These are phyloP conservation scores for Agonopterix heracliana DNA, from an alignment of 2,888 invertebrate species.

Conservation along the genomic window DNA sequence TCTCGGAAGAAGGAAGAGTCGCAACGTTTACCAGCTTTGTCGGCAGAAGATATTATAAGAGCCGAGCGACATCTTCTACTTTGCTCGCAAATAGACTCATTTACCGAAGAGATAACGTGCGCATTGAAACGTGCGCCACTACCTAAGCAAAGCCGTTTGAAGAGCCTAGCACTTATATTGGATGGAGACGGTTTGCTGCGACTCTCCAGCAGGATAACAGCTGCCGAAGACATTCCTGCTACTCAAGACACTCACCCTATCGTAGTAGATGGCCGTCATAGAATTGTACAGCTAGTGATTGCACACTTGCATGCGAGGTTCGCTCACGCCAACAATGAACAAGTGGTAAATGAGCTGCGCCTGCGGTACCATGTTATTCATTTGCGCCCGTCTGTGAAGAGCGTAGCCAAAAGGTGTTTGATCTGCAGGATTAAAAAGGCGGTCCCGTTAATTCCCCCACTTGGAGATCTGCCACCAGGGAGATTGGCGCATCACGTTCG, in stretches of 20 bases:
- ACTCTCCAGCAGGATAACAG: background rate
- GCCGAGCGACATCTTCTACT: too few relatives aligned
- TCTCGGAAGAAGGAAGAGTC: too few relatives aligned
- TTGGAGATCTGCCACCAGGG: too few relatives aligned
- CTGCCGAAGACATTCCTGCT: too few relatives aligned
- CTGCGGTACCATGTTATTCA: slow-evolving; percentile 8
- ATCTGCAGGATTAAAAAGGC: background rate
- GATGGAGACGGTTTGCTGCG: background rate
- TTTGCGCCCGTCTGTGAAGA: background rate
- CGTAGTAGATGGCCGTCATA: background rate
- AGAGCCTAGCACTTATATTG: background rate
- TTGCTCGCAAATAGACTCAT: too few relatives aligned
- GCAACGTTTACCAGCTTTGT: too few relatives aligned
- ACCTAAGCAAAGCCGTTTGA: background rate
- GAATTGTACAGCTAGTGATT: background rate
- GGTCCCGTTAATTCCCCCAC: too few relatives aligned
- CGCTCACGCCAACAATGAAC: slow-evolving; percentile 2
- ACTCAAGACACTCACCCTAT: background rate
- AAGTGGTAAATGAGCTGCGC: slow-evolving; percentile 7
- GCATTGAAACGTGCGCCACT: too few relatives aligned
- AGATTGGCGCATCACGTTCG: too few relatives aligned
- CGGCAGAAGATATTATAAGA: too few relatives aligned
- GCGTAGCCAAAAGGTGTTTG: background rate
- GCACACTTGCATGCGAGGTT: background rate
- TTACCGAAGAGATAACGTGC: too few relatives aligned